Evolutionary conservation across 2,888 invertebrate genomes (phyloP), one percentile per base, ranked within the genome.

Genomic region (Erynnis tages): DNA sequence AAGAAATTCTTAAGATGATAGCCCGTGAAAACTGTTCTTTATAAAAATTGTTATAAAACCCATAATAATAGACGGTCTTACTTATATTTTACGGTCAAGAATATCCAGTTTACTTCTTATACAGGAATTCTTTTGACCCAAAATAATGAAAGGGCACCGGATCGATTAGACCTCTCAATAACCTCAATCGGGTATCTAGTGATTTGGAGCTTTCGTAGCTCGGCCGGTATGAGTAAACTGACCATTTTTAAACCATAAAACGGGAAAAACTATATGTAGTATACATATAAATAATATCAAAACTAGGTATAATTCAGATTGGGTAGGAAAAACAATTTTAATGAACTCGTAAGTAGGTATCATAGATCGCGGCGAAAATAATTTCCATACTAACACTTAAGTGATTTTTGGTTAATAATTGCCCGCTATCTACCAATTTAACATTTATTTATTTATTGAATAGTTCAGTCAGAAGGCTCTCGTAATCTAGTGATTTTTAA

Each of bases 81-180:
- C 44, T 45, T 32, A 34, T 16, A n/a, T 32, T 32, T 45, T 17
- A n/a, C 21, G 44, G 14, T 34, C 14, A 23, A 45, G 23, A 34
- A 32, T 23, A 34, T 45, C 14, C 21, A 14, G 14, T 21, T 34
- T 14, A 23, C 23, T 45, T 45, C 34, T 45, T 34, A 46, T 35
- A 21, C 25, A 6, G 23, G 13, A 17, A n/a, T 21, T 21, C 21
- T 8, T 38, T 38, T 11, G 38, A 21, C 38, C 44, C n/a, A 16
- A 8, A 37, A 27, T 47, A 19, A 38, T 47, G 11, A 37, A 13
- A 37, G 37, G 16, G n/a, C 32, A 4, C 10, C 6, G 27, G 27
- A 11, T 35, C 25, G 8, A 46, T 25, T 23, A 34, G 34, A 16
- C 6, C 11, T 25, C 11, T 17, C 16, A 7, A 21, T 10, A 23